Percentiles rank a stretch among this genome's conserved stretches.
Evolutionary conservation across 2,888 invertebrate species (phyloP).

Genomic region (Caenorhabditis virilis): DNA sequence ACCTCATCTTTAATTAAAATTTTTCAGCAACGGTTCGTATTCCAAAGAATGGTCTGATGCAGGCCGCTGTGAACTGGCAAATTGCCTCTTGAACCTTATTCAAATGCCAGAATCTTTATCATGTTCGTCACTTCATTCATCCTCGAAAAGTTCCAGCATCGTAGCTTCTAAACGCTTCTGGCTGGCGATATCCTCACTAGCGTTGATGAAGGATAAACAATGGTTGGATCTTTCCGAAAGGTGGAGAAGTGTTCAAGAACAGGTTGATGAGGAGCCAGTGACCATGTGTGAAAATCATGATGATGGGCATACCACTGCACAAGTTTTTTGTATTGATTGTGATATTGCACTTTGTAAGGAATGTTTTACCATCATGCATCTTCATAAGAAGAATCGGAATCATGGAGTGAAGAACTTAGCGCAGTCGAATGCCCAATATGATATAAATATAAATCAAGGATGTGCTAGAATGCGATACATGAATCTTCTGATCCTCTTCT

Average conservation of each 20-base stretch:
- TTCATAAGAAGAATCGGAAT: slow-evolving; percentile 81
- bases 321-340: slow-evolving; percentile 86
- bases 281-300: slow-evolving; percentile 90
- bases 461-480: slow-evolving; percentile 93
- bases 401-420: slow-evolving; percentile 31
- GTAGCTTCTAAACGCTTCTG: slow-evolving; percentile 72
- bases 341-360: slow-evolving; percentile 79
- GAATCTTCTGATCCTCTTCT: slow-evolving; percentile 88
- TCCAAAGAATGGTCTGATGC: slow-evolving; percentile 55
- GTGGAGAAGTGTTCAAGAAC: slow-evolving; percentile 38
- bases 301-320: slow-evolving; percentile 73
- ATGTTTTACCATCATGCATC: slow-evolving; percentile 91
- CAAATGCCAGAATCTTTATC: slow-evolving; percentile 38
- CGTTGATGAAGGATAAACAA: slow-evolving; percentile 76
- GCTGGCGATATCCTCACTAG: slow-evolving; percentile 89
- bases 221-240: slow-evolving; percentile 57
- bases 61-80: slow-evolving; percentile 50
- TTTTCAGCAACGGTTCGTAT: slow-evolving; percentile 46
- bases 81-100: slow-evolving; percentile 30
- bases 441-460: slow-evolving; percentile 91
- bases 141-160: slow-evolving; percentile 1
- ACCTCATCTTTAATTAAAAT: not conserved
- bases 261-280: slow-evolving; percentile 55
- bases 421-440: slow-evolving; percentile 66
- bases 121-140: slow-evolving; percentile 11